A percentile compares a stretch with the other conserved stretches of the same genome.
These are phyloP conservation scores for Drosophila longiperda DNA, from an alignment of 2,888 invertebrate species.

Conservation along the genomic window DNA sequence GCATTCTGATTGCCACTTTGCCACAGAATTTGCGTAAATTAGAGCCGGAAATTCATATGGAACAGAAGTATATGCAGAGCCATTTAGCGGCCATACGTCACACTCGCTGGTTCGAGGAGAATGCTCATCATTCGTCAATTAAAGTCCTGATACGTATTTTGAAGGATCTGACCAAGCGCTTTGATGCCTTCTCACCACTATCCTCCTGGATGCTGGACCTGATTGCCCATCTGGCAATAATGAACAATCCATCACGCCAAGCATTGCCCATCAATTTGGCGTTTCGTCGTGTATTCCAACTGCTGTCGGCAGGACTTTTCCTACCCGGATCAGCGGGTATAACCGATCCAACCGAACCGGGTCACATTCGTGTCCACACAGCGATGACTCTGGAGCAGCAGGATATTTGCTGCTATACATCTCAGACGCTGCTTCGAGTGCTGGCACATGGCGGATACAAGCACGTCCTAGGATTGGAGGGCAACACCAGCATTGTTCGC, in stretches of 20 bases:
- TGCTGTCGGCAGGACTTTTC: slow-evolving; percentile 97
- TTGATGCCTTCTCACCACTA: slow-evolving; percentile 94
- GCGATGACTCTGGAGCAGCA: slow-evolving; percentile 95
- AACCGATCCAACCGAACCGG: slow-evolving; percentile 97
- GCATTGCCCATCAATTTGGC: slow-evolving; percentile 96
- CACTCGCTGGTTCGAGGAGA: slow-evolving; percentile 99
- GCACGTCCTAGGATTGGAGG: slow-evolving; percentile 91
- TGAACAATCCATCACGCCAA: slow-evolving; percentile 97
- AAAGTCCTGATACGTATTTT: slow-evolving; percentile 97
- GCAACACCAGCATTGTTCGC: slow-evolving; percentile 86
- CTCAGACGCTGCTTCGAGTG: slow-evolving; percentile 94
- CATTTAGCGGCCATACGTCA: slow-evolving; percentile 97
- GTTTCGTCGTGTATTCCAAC: slow-evolving; percentile 94
- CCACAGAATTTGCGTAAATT: slow-evolving; percentile 97
- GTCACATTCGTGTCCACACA: slow-evolving; percentile 95
- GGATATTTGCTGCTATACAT: slow-evolving; percentile 96
- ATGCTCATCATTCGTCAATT: slow-evolving; percentile 98
- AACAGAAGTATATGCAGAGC: slow-evolving; percentile 92
- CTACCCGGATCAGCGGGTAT: slow-evolving; percentile 97
- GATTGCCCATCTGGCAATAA: slow-evolving; percentile 97
- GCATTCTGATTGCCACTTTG: slow-evolving; percentile 96
- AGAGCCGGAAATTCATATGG: slow-evolving; percentile 93
- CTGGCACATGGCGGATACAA: slow-evolving; percentile 97
- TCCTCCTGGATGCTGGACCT: slow-evolving; percentile 99
- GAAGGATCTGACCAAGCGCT: slow-evolving; percentile 95